Evolutionary conservation across 2,113 vertebrate genomes (phyloP).

Genomic region (Thunnus thynnus): DNA sequence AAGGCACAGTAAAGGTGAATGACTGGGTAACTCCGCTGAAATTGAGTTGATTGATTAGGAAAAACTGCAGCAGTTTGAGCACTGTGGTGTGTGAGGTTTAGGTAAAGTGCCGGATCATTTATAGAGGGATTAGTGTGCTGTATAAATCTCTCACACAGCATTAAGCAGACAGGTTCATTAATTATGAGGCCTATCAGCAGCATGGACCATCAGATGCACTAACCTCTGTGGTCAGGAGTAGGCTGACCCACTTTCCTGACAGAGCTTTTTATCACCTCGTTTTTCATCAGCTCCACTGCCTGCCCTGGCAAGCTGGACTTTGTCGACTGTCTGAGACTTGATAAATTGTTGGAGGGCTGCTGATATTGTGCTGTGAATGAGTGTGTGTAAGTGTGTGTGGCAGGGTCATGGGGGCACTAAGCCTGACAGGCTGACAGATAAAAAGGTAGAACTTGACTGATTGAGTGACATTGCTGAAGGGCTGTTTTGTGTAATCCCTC

Average conservation of each 20-base stretch:
- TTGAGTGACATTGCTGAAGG: no score
- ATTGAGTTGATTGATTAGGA: not conserved
- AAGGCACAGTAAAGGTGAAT: not conserved
- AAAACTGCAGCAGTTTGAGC: not conserved
- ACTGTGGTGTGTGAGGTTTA: not conserved
- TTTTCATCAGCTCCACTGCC: constrained; percentile 41
- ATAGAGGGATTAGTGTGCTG: constrained; percentile 18
- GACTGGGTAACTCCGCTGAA: not conserved
- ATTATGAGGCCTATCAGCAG: constrained; percentile 43
- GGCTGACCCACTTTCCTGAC: constrained; percentile 54
- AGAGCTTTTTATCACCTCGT: constrained; percentile 29
- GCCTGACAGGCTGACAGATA: not conserved
- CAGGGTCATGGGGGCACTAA: not conserved
- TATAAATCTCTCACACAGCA: constrained; percentile 23
- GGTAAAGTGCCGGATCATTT: constrained; percentile 25
- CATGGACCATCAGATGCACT: constrained; percentile 18
- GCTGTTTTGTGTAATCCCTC: no score
- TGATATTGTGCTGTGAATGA: not conserved
- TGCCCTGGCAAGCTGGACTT: constrained; percentile 22
- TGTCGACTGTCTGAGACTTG: constrained; percentile 25
- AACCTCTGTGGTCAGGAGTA: constrained; percentile 37
- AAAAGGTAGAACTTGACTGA: not conserved
- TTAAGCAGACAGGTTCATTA: constrained; percentile 49
- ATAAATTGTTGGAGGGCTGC: constrained; percentile 18
- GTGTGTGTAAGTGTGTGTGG: not conserved